Evolutionary conservation across 2,888 invertebrate species (phyloP).

Genomic region (Acrobasis repandana): DNA sequence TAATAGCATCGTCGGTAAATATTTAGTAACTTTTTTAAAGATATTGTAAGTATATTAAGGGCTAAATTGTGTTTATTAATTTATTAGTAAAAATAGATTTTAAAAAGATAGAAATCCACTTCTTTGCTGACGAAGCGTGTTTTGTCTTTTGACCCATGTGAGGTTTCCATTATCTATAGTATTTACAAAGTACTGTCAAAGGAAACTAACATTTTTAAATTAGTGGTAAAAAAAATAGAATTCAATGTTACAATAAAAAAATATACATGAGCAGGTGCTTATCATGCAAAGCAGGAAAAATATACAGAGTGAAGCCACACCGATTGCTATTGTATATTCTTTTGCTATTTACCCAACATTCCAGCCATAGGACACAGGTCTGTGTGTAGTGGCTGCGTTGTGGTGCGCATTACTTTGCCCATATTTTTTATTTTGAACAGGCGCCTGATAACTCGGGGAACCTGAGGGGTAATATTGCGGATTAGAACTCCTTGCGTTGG

Average conservation of each 20-base stretch:
- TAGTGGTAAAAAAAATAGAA: conserved; percentile 1
- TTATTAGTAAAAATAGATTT: no score
- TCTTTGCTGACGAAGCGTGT: no score
- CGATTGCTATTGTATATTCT: conserved; percentile 35
- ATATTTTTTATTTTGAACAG: conserved; percentile 64
- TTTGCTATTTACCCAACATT: conserved; percentile 72
- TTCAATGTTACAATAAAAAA: conserved; percentile 12
- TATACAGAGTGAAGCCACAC: conserved; percentile 45
- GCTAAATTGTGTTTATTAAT: no score
- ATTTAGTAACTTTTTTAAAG: no score
- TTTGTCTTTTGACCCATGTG: no score
- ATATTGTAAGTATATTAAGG: no score
- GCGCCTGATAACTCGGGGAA: conserved; percentile 57
- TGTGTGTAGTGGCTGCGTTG: conserved; percentile 58
- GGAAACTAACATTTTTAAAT: not conserved
- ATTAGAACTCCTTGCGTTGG: conserved; percentile 69
- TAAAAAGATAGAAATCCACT: no score
- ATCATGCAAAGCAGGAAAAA: conserved; percentile 41
- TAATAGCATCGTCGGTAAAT: no score
- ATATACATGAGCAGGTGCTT: conserved; percentile 16
- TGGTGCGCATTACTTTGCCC: conserved; percentile 56
- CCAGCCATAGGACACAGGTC: conserved; percentile 73
- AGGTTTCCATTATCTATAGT: not conserved
- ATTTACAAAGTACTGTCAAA: not conserved
- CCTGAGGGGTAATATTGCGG: conserved; percentile 69